Conservation (phyloP, 2,888 invertebrate species). For the Sinopyrophorus schimmeli region DNA sequence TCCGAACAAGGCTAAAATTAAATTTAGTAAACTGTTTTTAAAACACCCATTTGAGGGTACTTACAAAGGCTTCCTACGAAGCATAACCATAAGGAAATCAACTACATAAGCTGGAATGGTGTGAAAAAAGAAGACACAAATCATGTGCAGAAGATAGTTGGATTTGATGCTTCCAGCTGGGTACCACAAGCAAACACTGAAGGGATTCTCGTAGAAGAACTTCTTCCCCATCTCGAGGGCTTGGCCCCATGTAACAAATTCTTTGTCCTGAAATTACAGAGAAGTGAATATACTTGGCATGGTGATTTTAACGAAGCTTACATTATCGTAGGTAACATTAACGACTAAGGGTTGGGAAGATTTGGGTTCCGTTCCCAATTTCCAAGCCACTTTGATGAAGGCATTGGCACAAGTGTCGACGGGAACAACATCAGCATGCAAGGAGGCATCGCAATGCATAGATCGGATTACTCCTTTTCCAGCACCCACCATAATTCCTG, state of each 20-base stretch:
- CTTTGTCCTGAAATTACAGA: no score
- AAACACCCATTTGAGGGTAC: slow-evolving; percentile 46
- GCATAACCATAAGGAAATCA: slow-evolving; percentile 67
- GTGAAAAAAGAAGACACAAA: slow-evolving; percentile 73
- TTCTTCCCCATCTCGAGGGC: slow-evolving; percentile 69
- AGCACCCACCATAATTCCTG: slow-evolving; percentile 78
- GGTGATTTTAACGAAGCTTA: no score
- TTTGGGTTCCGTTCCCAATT: slow-evolving; percentile 53
- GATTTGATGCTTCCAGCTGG: slow-evolving; percentile 75
- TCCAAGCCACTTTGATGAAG: slow-evolving; percentile 74
- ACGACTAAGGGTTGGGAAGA: slow-evolving; percentile 44
- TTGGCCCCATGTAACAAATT: slow-evolving; percentile 84
- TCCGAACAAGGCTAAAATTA: slow-evolving; percentile 63
- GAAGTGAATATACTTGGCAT: no score
- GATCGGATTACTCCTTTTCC: slow-evolving; percentile 85
- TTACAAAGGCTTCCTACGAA: slow-evolving; percentile 79
- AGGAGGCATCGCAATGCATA: slow-evolving; percentile 72
- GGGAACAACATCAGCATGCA: slow-evolving; percentile 71
- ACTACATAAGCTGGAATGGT: slow-evolving; percentile 77
- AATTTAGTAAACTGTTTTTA: neutral
- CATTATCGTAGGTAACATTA: slow-evolving; percentile 47
- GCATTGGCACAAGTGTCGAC: slow-evolving; percentile 82
- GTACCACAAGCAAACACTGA: slow-evolving; percentile 78
- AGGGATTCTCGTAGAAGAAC: slow-evolving; percentile 70
- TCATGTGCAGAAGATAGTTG: slow-evolving; percentile 65